Evolutionary conservation across 2,113 vertebrate genomes (phyloP).

Genomic region (Morone chrysops): DNA sequence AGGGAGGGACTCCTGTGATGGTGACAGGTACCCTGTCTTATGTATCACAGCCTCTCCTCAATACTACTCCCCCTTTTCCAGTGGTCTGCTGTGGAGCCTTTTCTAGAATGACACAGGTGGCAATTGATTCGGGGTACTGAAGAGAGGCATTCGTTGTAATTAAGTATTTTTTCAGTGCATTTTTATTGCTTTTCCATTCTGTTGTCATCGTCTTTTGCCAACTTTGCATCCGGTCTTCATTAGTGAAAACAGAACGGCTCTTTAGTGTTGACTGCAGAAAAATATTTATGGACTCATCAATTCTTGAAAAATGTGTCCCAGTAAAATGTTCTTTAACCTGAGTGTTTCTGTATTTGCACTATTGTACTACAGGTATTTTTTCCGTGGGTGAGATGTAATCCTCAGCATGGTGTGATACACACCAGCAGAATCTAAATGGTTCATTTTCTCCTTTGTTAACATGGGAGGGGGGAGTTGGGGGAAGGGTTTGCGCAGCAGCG

Average conservation of each 20-base stretch:
- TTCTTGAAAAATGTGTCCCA: conserved; percentile 4
- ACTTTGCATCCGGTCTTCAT: conserved; percentile 33
- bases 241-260: conserved; percentile 7
- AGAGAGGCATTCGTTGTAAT: conserved; percentile 65
- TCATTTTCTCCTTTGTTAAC: conserved; percentile 50
- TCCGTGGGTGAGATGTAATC: neutral
- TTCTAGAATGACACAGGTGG: conserved; percentile 65
- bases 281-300: neutral
- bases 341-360: neutral
- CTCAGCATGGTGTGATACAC: conserved; percentile 32
- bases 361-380: conserved; percentile 14
- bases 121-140: conserved; percentile 75
- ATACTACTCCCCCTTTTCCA: conserved; percentile 64
- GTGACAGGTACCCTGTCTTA: conserved; percentile 80
- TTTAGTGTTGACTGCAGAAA: conserved; percentile 9
- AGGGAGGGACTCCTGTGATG: conserved; percentile 63
- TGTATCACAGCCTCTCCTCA: conserved; percentile 80
- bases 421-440: conserved; percentile 54
- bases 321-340: neutral
- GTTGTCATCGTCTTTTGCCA: conserved; percentile 25
- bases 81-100: conserved; percentile 60
- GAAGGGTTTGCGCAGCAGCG: conserved; percentile 12
- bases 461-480: conserved; percentile 9
- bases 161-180: conserved; percentile 35
- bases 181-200: conserved; percentile 27